Percentiles rank a stretch among this genome's conserved stretches.
These are phyloP conservation scores for Chironomus striatipennis DNA, from an alignment of 1,140 invertebrate genomes.

Conservation along the genomic window DNA sequence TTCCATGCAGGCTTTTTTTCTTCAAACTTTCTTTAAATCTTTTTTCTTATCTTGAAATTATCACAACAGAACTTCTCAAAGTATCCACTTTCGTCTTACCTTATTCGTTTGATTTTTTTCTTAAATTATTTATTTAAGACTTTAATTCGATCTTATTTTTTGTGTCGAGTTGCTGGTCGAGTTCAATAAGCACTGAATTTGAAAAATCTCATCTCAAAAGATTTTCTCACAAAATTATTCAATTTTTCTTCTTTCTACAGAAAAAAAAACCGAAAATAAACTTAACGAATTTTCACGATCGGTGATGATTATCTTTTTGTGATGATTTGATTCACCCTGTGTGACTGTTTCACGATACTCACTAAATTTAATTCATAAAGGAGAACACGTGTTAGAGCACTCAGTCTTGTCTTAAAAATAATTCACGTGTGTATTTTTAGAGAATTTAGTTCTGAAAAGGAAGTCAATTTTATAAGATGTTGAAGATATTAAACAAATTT, in stretches of 20 bases:
- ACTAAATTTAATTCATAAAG: too few relatives aligned
- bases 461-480: too few relatives aligned
- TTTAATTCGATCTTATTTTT: not conserved
- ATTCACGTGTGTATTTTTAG: too few relatives aligned
- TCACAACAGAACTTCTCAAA: too few relatives aligned
- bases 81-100: not conserved
- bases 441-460: too few relatives aligned
- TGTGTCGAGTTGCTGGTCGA: slow-evolving; percentile 15
- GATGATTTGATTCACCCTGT: not conserved
- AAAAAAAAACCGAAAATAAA: not conserved
- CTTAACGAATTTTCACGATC: slow-evolving; percentile 14
- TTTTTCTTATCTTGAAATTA: not conserved
- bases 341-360: not conserved
- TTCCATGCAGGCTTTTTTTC: not conserved
- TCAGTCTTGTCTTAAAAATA: too few relatives aligned
- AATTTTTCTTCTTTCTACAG: not conserved
- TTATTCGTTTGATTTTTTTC: not conserved
- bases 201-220: slow-evolving; percentile 10
- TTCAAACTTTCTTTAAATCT: not conserved
- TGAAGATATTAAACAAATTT: too few relatives aligned
- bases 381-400: too few relatives aligned
- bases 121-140: not conserved
- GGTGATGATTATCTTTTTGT: not conserved
- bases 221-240: not conserved
- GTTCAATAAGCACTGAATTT: slow-evolving; percentile 11